These are phyloP conservation scores for Electrophaes corylata DNA, from an alignment of 2,888 invertebrate genomes.

Conservation along the genomic window DNA sequence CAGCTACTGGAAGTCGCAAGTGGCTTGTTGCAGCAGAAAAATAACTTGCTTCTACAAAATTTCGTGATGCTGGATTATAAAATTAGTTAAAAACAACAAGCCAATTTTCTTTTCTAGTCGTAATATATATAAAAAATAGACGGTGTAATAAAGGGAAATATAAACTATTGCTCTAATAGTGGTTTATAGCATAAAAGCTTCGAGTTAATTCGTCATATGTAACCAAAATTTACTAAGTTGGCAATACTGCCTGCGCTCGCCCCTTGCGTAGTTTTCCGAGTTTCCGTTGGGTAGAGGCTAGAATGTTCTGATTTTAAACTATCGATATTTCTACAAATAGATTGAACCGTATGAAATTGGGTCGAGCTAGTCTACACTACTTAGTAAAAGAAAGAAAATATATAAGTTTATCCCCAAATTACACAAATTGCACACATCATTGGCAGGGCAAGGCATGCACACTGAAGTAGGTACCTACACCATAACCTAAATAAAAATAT, in stretches of 20 bases:
- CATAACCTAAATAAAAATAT: no score
- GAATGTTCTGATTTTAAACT: constrained; percentile 9
- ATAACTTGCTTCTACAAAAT: neutral
- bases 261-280: constrained; percentile 22
- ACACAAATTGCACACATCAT: no score
- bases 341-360: neutral
- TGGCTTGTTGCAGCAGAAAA: neutral
- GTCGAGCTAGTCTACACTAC: no score
- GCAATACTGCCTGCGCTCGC: constrained; percentile 11
- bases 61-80: no score
- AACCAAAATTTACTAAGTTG: constrained; percentile 2
- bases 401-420: no score
- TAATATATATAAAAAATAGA: no score
- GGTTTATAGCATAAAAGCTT: neutral
- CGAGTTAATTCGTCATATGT: neutral
- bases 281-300: constrained; percentile 16
- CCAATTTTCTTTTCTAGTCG: no score
- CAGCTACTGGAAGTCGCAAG: constrained; percentile 13
- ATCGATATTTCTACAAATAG: constrained; percentile 17
- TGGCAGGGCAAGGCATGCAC: no score
- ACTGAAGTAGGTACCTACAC: neutral
- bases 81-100: no score
- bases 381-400: no score
- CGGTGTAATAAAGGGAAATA: neutral
- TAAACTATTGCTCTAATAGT: neutral